Base-by-base conservation (phyloP, 2,113 vertebrate species). In the Paracanthobrama guichenoti region DNA sequence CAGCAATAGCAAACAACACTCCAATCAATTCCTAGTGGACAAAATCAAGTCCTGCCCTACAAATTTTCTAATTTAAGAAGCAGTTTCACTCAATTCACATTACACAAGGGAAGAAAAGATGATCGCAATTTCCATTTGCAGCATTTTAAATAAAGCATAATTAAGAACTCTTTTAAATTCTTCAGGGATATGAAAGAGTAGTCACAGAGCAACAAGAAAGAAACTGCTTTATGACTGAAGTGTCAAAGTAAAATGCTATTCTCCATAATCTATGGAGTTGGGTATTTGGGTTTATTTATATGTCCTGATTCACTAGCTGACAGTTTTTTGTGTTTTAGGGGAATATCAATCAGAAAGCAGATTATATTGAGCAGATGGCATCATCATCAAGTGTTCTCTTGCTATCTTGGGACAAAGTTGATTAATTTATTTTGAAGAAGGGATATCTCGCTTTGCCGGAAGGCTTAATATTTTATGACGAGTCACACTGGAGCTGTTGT, bases 371-470 rank as follows among this genome's bases (percentile, higher is more conserved):
- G 18, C 79, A 80, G 79, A 66, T 80, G 79, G 79, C 44, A 64
- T 48, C 44, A 46, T 48, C 60, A 22, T 80, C 42, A 80, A 67
- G 79, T 80, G 60, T 53, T 80, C 18, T 84, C 76, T 77, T 76
- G 79, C 86, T 89, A 80, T 83, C 85, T 87, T 35, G 72, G 82
- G 73, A 69, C 13, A 16, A 64, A 75, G 44, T 48, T 93, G 82
- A 92, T 90, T 89, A 87, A 92, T 91, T 91, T 84, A 91, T 90
- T 90, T 88, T 88, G 50, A 60, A 88, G 80, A 89, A 85, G 72
- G 84, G 76, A 90, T 86, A 89, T 88, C 89, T 86, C 81, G 90
- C 83, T 92, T 90, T 88, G 90, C 89, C 76, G 50, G 71, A 82
- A 87, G 84, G 82, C 80, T 89, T 83, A 87, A 88, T 87, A 78